Conservation (phyloP, 37 sponge, comb jelly and placozoan genomes). For the Crambe crambe region DNA sequence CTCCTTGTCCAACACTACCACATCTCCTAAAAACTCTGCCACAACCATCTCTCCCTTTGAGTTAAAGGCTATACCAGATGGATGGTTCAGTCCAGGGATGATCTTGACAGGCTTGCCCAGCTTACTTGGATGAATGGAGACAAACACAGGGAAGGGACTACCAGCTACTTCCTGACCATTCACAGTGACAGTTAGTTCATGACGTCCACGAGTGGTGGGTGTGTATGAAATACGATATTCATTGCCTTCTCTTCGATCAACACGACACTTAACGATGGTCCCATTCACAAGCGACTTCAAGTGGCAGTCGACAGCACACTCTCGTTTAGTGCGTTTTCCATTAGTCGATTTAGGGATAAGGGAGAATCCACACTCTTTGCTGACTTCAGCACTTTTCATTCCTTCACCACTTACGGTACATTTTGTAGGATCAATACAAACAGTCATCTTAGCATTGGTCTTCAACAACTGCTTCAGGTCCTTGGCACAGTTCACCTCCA, state of each 20-base stretch:
- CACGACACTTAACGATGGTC: slow-evolving; percentile 3
- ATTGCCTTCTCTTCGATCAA: neutral
- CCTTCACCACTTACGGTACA: neutral
- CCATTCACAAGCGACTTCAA: slow-evolving; percentile 20
- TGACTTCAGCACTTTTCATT: neutral
- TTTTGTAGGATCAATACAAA: neutral
- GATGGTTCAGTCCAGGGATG: neutral
- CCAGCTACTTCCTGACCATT: slow-evolving; percentile 25
- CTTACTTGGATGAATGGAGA: slow-evolving; percentile 22
- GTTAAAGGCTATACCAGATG: slow-evolving; percentile 11
- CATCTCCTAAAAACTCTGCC: neutral
- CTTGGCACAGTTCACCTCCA: neutral
- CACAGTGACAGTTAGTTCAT: slow-evolving; percentile 11
- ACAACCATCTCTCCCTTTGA: slow-evolving; percentile 18
- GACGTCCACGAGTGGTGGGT: slow-evolving; percentile 21
- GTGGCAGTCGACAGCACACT: neutral
- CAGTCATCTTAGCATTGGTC: neutral
- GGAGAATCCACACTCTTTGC: neutral
- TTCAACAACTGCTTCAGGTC: slow-evolving; percentile 3
- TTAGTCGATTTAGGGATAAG: neutral
- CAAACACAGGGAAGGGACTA: slow-evolving; percentile 23
- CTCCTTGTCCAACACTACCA: neutral
- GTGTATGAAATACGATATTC: neutral
- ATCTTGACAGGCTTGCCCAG: slow-evolving; percentile 26
- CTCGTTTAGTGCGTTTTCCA: neutral